These are phyloP conservation scores for Arion vulgaris DNA, from an alignment of 1,140 invertebrate genomes.

Conservation along the genomic window DNA sequence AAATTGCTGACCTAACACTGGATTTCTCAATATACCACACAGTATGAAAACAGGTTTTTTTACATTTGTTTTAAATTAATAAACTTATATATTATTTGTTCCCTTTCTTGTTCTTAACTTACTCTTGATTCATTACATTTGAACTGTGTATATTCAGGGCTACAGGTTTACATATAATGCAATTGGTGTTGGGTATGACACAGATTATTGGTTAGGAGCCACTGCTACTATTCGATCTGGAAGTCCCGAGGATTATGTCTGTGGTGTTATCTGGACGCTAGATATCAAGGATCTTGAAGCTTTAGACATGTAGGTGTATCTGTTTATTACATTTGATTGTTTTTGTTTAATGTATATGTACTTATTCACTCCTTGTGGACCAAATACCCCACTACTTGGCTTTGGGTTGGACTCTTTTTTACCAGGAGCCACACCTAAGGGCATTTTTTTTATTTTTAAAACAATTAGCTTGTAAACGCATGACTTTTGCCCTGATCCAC, in stretches of 20 bases:
- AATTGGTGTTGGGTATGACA: neutral
- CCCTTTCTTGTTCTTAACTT: neutral
- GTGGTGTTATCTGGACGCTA: constrained; percentile 6
- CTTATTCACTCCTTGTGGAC: no score
- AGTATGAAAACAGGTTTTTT: no score
- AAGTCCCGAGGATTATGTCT: neutral
- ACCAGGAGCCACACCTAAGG: no score
- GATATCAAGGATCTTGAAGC: neutral
- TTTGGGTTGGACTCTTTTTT: no score
- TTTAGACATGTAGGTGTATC: constrained; percentile 6
- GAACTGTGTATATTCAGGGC: neutral
- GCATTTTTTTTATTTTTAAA: no score
- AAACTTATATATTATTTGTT: neutral
- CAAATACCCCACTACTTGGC: no score
- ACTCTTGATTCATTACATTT: neutral
- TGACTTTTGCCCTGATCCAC: no score
- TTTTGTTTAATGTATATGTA: no score
- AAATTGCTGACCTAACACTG: no score
- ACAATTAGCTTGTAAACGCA: no score
- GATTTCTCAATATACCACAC: no score
- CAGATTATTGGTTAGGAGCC: constrained; percentile 5
- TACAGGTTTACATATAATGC: constrained; percentile 2
- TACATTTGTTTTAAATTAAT: no score
- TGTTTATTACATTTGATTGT: neutral
- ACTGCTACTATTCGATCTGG: neutral